Base-by-base conservation (phyloP, 2,888 invertebrate species). In the Girardia tigrina region DNA sequence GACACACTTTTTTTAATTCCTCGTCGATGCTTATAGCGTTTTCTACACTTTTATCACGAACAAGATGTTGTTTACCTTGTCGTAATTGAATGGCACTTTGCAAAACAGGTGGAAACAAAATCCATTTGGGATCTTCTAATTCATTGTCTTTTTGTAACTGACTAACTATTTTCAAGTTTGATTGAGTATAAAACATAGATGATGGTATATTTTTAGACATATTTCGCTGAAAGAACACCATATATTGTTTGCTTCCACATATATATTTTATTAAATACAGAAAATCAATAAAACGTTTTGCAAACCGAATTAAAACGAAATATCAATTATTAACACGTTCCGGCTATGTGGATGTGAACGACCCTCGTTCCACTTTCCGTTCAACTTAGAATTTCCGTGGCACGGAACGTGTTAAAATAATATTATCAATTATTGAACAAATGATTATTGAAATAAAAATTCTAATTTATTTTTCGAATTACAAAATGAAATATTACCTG, bases 31-130 rank as follows among this genome's bases (percentile, higher is more conserved):
- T 56, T 12, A 56, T 56, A 16, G 56, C 8, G 23, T n/a, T 56
- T 56, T 56, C 56, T 23, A n/a, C 2, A 56, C 23, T 56, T 56
- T 56, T 56, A 56, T 56, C 23, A 56, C n/a, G 56, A 56, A 56
- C 56, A 56, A 56, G 56, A n/a, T 56, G 56, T 16, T 16, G 56
- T 56, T 56, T 56, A 8, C 56, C 56, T 56, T 56, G 56, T 56
- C 56, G 56, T n/a, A 56, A 56, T 56, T 56, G 56, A 12, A 23
- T 56, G n/a, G 56, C 56, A 56, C 56, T 56, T 56, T 56, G 56
- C 23, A 56, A 56, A 16, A 56, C 56, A 16, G 56, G 56, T 6
- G 56, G 56, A n/a, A 56, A 56, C n/a, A 56, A n/a, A 12, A 56
- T 56, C 56, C 56, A 56, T 16, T 56, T 56, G 2, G 56, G 56